phyloP scores from a whole-genome alignment of 2,113 vertebrate genomes.

The Lipophrys pholis region DNA sequence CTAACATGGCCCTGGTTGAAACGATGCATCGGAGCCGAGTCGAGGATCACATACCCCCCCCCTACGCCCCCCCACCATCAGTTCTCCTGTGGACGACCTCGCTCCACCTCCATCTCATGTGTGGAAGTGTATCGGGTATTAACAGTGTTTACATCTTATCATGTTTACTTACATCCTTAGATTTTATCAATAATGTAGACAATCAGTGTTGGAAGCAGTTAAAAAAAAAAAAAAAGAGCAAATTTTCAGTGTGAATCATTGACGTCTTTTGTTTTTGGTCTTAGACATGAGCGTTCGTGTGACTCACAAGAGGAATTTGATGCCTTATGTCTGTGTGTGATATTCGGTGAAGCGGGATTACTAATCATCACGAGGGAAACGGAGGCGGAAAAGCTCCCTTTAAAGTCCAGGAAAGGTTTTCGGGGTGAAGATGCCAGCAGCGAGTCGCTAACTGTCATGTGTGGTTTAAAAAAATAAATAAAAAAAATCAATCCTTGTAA shows the following conservation, averaged over 20 bases:
- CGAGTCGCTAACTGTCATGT: slow-evolving; percentile 45
- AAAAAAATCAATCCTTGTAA: slow-evolving; percentile 22
- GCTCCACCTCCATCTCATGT: slow-evolving; percentile 54
- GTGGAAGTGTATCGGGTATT: slow-evolving; percentile 50
- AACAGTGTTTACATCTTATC: slow-evolving; percentile 72
- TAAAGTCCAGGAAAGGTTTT: slow-evolving; percentile 47
- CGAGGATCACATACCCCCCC: slow-evolving; percentile 17
- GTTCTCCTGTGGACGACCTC: slow-evolving; percentile 72
- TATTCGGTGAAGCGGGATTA: neutral
- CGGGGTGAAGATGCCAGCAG: slow-evolving; percentile 23
- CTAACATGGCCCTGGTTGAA: neutral
- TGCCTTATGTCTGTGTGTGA: slow-evolving; percentile 68
- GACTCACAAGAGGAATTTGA: slow-evolving; percentile 29
- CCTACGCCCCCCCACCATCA: slow-evolving; percentile 24
- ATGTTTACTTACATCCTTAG: slow-evolving; percentile 68
- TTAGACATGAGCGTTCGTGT: slow-evolving; percentile 23
- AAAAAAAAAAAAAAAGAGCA: slow-evolving; percentile 19
- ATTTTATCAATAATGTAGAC: slow-evolving; percentile 75
- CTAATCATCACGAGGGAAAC: slow-evolving; percentile 7
- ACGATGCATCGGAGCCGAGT: slow-evolving; percentile 18
- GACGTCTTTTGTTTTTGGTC: slow-evolving; percentile 33
- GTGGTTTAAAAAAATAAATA: neutral
- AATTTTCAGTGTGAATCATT: slow-evolving; percentile 16
- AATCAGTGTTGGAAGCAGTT: slow-evolving; percentile 75
- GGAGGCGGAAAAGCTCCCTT: slow-evolving; percentile 63